Percentiles rank a stretch among this genome's conserved stretches.
Conservation (phyloP, 2,113 vertebrate species). For the human (Homo sapiens) region DNA sequence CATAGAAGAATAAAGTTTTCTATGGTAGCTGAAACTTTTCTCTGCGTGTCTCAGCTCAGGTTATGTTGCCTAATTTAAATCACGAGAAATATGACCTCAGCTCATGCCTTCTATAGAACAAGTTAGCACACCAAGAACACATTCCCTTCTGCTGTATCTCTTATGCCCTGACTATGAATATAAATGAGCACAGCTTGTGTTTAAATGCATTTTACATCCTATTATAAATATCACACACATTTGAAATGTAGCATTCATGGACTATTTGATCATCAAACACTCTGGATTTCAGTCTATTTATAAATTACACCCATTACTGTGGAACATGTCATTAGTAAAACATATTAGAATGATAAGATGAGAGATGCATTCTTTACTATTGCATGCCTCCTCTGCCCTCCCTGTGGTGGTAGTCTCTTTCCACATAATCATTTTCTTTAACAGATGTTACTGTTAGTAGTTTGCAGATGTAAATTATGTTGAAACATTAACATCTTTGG, state of each 20-base stretch:
- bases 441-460: neutral
- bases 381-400: neutral
- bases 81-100: neutral
- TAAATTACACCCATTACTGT: neutral
- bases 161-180: neutral
- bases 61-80: neutral
- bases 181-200: neutral
- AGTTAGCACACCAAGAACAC: neutral
- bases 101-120: neutral
- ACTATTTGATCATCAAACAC: neutral
- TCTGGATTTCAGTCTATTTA: neutral
- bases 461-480: neutral
- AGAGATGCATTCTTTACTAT: neutral
- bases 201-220: neutral
- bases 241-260: neutral
- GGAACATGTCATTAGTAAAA: neutral
- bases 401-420: neutral
- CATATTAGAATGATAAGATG: neutral
- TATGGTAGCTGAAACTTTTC: neutral
- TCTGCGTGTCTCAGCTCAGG: neutral
- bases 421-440: neutral
- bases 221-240: neutral
- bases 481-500: neutral
- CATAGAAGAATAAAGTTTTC: neutral
- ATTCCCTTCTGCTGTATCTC: neutral